Evolutionary conservation across 1,140 invertebrate genomes (phyloP).

Genomic region (Drosophila nigrodunni): DNA sequence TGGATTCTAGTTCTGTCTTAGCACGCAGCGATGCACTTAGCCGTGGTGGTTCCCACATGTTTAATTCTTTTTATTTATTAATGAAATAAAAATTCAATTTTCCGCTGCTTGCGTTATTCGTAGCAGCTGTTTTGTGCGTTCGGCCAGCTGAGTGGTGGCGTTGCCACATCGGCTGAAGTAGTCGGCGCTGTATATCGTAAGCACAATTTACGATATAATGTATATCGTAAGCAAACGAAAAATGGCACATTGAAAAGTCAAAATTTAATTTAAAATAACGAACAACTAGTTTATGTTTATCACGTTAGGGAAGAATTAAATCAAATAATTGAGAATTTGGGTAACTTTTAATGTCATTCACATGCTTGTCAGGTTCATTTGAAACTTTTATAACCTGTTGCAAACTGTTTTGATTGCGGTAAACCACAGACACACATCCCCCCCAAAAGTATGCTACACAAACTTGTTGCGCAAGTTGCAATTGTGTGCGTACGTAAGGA

Average conservation of each 20-base stretch:
- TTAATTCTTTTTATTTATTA: constrained; percentile 20
- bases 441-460: constrained; percentile 50
- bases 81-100: constrained; percentile 14
- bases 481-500: constrained; percentile 48
- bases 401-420: constrained; percentile 55
- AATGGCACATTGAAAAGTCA: neutral
- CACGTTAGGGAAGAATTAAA: too few relatives aligned
- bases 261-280: neutral
- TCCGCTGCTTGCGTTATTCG: constrained; percentile 12
- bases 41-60: constrained; percentile 75
- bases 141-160: constrained; percentile 24
- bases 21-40: constrained; percentile 70
- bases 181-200: neutral
- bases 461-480: constrained; percentile 80
- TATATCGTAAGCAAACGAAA: constrained; percentile 18
- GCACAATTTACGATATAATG: neutral
- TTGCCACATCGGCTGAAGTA: constrained; percentile 27
- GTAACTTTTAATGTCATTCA: constrained; percentile 29
- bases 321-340: neutral
- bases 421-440: neutral
- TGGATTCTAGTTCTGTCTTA: constrained; percentile 76
- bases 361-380: constrained; percentile 52
- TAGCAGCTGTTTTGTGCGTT: constrained; percentile 28
- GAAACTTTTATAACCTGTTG: constrained; percentile 65
- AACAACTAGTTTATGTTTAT: neutral